Evolutionary conservation across 2,113 vertebrate species (phyloP).

Genomic region (Oncorhynchus kisutch): DNA sequence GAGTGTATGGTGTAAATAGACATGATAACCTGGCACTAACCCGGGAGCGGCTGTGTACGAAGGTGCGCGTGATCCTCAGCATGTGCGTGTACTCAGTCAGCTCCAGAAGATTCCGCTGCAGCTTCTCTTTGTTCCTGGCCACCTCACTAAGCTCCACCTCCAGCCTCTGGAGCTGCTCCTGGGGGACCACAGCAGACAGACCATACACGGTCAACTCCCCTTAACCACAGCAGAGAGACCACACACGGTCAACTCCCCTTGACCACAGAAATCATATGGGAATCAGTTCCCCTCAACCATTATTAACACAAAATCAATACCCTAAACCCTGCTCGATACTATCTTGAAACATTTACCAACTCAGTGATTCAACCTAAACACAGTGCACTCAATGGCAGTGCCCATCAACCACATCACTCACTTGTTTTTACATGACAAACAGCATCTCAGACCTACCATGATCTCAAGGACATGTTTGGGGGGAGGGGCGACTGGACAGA

Average conservation of each 20-base stretch:
- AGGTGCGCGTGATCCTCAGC: constrained; percentile 84
- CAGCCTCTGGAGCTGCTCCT: constrained; percentile 95
- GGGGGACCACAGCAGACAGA: constrained; percentile 10
- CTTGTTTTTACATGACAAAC: background rate
- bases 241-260: background rate
- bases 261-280: background rate
- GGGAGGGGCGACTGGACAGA: constrained; percentile 85
- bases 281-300: constrained; percentile 16
- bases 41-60: constrained; percentile 83
- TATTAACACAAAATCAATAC: background rate
- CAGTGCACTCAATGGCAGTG: background rate
- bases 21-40: constrained; percentile 62
- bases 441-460: constrained; percentile 76
- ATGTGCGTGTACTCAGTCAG: constrained; percentile 91
- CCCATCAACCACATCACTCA: background rate
- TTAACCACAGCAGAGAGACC: too few species aligned
- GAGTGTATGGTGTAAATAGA: background rate
- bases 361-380: background rate
- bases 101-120: constrained; percentile 89
- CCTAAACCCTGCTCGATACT: background rate
- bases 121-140: constrained; percentile 92
- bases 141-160: constrained; percentile 94
- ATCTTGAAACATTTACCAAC: background rate
- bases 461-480: constrained; percentile 93
- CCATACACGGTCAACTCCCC: too few species aligned